Evolutionary conservation across 2,797 vertebrate genomes (phyloP).

Genomic region (Pantherophis vulpinus): DNA sequence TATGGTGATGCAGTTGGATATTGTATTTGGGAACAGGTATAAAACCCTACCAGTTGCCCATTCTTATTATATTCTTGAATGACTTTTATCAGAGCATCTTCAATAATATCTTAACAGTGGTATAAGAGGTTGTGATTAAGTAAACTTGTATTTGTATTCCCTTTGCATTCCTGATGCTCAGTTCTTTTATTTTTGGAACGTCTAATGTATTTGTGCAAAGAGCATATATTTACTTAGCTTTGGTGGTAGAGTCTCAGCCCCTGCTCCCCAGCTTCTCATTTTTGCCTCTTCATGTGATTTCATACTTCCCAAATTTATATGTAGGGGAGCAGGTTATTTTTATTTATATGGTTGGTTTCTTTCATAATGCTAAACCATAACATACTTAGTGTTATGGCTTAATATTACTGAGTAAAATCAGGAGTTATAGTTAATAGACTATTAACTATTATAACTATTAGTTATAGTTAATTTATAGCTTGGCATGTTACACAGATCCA

Average conservation of each 20-base stretch:
- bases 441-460: no score
- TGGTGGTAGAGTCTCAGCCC: background rate
- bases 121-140: background rate
- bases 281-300: background rate
- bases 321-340: background rate
- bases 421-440: background rate
- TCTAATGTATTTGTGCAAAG: background rate
- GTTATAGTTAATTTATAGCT: background rate
- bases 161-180: background rate
- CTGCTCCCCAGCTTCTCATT: background rate
- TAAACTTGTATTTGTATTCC: background rate
- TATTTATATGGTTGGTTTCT: background rate
- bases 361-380: background rate
- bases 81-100: background rate
- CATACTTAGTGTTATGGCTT: background rate
- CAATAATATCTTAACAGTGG: background rate
- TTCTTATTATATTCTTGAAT: background rate
- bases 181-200: background rate
- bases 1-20: background rate
- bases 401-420: background rate
- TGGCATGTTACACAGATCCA: background rate
- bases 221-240: background rate
- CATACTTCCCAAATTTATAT: background rate
- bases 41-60: background rate
- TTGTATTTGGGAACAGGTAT: background rate